Percentiles rank a stretch among this genome's conserved stretches.
These are phyloP conservation scores for Syrista parreyssii DNA, from an alignment of 2,888 invertebrate genomes.

Conservation along the genomic window DNA sequence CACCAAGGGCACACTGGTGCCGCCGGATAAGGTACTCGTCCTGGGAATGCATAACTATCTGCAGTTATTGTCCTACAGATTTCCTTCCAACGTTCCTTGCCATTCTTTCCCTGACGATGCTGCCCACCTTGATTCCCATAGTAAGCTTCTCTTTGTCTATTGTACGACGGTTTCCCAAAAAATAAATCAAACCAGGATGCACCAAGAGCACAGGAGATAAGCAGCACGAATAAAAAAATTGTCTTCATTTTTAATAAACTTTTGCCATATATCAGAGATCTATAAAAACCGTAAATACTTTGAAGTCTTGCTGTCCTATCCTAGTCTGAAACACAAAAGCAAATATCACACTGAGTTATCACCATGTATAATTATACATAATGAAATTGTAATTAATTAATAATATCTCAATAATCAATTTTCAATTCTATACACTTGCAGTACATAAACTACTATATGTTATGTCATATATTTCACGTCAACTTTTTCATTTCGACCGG, in stretches of 20 bases:
- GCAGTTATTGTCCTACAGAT: constrained; percentile 77
- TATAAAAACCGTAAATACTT: neutral
- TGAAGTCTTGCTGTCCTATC: neutral
- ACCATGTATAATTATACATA: no score
- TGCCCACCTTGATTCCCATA: constrained; percentile 26
- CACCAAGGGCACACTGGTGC: constrained; percentile 75
- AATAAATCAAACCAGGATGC: constrained; percentile 54
- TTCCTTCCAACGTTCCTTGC: constrained; percentile 74
- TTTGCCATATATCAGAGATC: neutral
- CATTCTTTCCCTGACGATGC: constrained; percentile 54
- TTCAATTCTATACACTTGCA: constrained; percentile 31
- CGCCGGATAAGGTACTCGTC: constrained; percentile 69
- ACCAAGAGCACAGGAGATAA: constrained; percentile 38
- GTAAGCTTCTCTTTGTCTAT: constrained; percentile 19
- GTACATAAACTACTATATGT: neutral
- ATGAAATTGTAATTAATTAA: neutral
- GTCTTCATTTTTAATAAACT: constrained; percentile 22
- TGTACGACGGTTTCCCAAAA: constrained; percentile 38
- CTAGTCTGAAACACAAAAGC: neutral
- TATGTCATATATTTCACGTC: neutral
- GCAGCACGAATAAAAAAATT: constrained; percentile 39
- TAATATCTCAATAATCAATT: constrained; percentile 12
- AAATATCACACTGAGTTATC: neutral
- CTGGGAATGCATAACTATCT: constrained; percentile 72
- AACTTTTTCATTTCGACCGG: neutral